Evolutionary conservation across 2,888 invertebrate species (phyloP).

Genomic region (Rhopalosiphum nymphaeae): DNA sequence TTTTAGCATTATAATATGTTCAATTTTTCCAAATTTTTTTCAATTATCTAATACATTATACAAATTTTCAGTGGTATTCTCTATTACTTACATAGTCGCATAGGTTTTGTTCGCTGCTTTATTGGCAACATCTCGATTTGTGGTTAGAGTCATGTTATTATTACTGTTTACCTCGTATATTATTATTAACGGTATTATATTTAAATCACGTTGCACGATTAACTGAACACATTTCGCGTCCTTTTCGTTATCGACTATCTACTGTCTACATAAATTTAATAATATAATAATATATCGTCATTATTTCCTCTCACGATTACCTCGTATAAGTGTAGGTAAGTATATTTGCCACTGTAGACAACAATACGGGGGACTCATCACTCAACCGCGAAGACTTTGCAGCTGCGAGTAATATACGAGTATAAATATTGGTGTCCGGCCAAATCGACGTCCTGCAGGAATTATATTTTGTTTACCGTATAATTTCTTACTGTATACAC

Average conservation of each 20-base stretch:
- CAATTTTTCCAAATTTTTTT: not conserved
- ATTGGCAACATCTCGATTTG: not conserved
- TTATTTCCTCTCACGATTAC: not conserved
- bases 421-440: slow-evolving; percentile 48
- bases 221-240: not conserved
- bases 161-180: not conserved
- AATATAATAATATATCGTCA: not conserved
- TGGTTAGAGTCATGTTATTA: not conserved
- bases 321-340: not conserved
- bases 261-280: not conserved
- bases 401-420: not conserved
- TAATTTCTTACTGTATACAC: not conserved
- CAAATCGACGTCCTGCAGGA: slow-evolving; percentile 48
- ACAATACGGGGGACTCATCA: not conserved
- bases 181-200: not conserved
- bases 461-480: slow-evolving; percentile 10
- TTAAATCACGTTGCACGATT: not conserved
- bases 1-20: not conserved
- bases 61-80: not conserved
- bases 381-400: not conserved
- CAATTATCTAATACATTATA: not conserved
- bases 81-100: not conserved
- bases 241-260: not conserved
- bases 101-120: not conserved
- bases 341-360: not conserved